Conservation (phyloP, 2,888 invertebrate species). For the Lasioglossum zephyrum region DNA sequence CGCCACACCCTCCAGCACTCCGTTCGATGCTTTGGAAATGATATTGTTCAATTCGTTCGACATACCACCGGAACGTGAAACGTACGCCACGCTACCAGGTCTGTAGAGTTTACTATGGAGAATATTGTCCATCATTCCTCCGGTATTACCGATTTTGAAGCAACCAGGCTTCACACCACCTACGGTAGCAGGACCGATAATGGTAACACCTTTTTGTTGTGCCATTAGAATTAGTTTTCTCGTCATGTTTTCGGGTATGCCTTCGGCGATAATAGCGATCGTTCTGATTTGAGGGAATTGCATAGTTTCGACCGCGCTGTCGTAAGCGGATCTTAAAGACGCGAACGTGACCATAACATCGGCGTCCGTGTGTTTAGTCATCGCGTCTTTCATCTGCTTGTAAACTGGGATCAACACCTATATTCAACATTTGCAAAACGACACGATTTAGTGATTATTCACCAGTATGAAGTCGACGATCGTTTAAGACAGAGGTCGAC, state of each 20-base stretch:
- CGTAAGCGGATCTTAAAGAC: slow-evolving; percentile 98
- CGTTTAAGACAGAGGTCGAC: not conserved
- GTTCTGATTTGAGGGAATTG: slow-evolving; percentile 97
- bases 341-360: slow-evolving; percentile 99
- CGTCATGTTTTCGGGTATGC: slow-evolving; percentile 99
- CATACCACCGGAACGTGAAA: slow-evolving; percentile 99
- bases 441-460: not conserved
- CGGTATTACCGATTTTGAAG: slow-evolving; percentile 99
- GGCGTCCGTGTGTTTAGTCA: slow-evolving; percentile 97
- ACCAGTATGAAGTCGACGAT: not conserved
- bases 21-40: slow-evolving; percentile 97
- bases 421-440: slow-evolving; percentile 10
- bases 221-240: slow-evolving; percentile 95
- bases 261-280: slow-evolving; percentile 99
- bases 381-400: slow-evolving; percentile 98
- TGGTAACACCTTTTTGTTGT: slow-evolving; percentile 92
- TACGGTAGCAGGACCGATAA: slow-evolving; percentile 97
- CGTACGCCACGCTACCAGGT: slow-evolving; percentile 98
- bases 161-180: slow-evolving; percentile 99
- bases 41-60: slow-evolving; percentile 99
- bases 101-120: slow-evolving; percentile 98
- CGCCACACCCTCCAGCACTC: slow-evolving; percentile 98
- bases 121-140: slow-evolving; percentile 99
- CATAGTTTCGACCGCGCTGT: slow-evolving; percentile 97
- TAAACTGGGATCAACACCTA: slow-evolving; percentile 90